These are phyloP conservation scores for Atrina japonica DNA, from an alignment of 2,888 invertebrate genomes.

Conservation along the genomic window DNA sequence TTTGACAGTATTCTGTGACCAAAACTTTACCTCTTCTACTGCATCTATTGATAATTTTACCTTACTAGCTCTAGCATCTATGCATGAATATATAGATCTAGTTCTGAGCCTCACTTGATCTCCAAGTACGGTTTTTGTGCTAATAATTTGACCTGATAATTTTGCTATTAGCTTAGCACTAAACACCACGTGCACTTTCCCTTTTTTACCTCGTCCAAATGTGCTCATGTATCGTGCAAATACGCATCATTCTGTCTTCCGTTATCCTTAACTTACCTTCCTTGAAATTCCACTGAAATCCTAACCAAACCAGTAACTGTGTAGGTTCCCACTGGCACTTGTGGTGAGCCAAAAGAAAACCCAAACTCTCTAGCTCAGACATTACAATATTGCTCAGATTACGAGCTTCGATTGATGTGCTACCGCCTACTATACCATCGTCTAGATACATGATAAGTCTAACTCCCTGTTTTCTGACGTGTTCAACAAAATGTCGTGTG, in stretches of 20 bases:
- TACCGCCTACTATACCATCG: slow-evolving; percentile 26
- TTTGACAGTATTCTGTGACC: slow-evolving; percentile 5
- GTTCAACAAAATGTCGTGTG: slow-evolving; percentile 6
- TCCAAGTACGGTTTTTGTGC: slow-evolving; percentile 22
- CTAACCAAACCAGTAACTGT: slow-evolving; percentile 29
- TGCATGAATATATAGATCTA: slow-evolving; percentile 27
- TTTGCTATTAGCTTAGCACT: slow-evolving; percentile 24
- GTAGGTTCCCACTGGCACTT: slow-evolving; percentile 31
- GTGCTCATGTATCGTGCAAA: neutral
- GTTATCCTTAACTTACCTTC: slow-evolving; percentile 23
- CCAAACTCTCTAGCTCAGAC: neutral
- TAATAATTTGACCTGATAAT: slow-evolving; percentile 31
- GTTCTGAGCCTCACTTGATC: slow-evolving; percentile 24
- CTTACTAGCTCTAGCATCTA: slow-evolving; percentile 18
- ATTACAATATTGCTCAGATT: neutral
- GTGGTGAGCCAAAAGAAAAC: slow-evolving; percentile 14
- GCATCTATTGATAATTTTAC: slow-evolving; percentile 25
- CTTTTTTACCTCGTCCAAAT: neutral
- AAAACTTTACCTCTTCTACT: slow-evolving; percentile 32
- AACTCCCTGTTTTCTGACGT: slow-evolving; percentile 13
- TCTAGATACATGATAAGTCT: slow-evolving; percentile 35
- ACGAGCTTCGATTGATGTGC: neutral
- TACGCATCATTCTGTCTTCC: slow-evolving; percentile 5
- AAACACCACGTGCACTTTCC: slow-evolving; percentile 6
- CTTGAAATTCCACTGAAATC: slow-evolving; percentile 32